Conservation (phyloP, 2,888 invertebrate species). For the Ormia ochracea region DNA sequence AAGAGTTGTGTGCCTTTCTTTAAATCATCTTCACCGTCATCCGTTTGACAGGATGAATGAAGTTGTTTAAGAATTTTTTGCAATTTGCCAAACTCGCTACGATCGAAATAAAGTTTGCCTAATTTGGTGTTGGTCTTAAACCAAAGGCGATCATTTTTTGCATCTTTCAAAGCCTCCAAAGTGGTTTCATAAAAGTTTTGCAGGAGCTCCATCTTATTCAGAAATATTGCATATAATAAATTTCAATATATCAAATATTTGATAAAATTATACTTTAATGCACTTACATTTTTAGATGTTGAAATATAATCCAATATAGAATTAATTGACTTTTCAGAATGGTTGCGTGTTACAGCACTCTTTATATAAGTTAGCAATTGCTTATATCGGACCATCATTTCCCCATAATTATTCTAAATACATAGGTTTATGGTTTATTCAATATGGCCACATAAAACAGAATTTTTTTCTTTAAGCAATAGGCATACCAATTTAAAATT, state of each 20-base stretch:
- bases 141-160: conserved; percentile 99
- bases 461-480: background rate
- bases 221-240: background rate
- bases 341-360: conserved; percentile 98
- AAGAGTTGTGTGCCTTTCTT: conserved; percentile 98
- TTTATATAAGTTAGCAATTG: conserved; percentile 98
- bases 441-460: background rate
- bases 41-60: conserved; percentile 97
- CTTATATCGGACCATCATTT: conserved; percentile 97
- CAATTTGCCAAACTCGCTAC: conserved; percentile 94
- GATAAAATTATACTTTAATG: too few relatives aligned
- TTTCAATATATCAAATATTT: background rate
- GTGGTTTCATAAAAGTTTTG: conserved; percentile 99
- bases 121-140: conserved; percentile 99
- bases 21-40: conserved; percentile 97
- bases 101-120: conserved; percentile 98
- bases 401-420: conserved; percentile 91
- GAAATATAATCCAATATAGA: conserved; percentile 99
- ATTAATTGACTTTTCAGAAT: conserved; percentile 99
- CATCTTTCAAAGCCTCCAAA: conserved; percentile 94
- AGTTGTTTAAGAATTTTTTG: conserved; percentile 98
- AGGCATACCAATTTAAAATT: conserved; percentile 93
- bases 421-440: background rate
- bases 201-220: conserved; percentile 91
- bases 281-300: conserved; percentile 96